Evolutionary conservation across 2,888 invertebrate genomes (phyloP), one percentile per base, ranked within the genome.

Genomic region (Cryptus armator): DNA sequence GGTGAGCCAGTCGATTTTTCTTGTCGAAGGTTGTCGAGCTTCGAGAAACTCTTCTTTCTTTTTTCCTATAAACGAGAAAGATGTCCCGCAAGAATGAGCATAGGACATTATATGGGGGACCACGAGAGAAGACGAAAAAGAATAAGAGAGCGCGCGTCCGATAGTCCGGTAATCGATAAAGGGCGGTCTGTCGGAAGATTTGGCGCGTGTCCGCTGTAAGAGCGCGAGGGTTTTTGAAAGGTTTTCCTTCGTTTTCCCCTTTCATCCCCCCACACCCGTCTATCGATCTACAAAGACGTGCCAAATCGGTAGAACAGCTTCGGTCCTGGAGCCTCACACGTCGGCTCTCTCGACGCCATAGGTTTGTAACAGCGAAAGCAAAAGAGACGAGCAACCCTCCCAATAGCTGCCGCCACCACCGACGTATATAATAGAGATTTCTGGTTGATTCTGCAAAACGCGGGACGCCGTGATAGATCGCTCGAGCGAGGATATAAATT

Each of bases 401-500:
- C 43, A 16, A 64, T 67, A 53, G 14, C n/a, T 19, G 48, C 32
- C 43, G 29, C n/a, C 3, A 66, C 79, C 16, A 19, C 48, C 51
- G 53, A 68, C 68, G 48, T 46, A 68, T 86, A 75, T 90, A 89
- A 90, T 89, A 89, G 89, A 90, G 89, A 90, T 88, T 89, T 90
- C 87, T 83, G 85, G 83, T 86, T 82, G 89, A 90, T 90, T 90
- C 87, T 84, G 87, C 86, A 76, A 90, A 78, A 86, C 86, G 86
- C 64, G 86, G 37, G 79, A 85, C 84, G 86, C 46, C 78, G 89
- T 90, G 90, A 90, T 90, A 86, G 90, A 90, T 90, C 85, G 89
- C 86, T 81, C 72, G 84, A 84, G 89, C 88, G 87, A 89, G 86
- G 89, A 90, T 90, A 90, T 91, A 90, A 90, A 91, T 90, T 90